Evolutionary conservation across 2,888 invertebrate genomes (phyloP).

Genomic region (Drosophila anomalata): DNA sequence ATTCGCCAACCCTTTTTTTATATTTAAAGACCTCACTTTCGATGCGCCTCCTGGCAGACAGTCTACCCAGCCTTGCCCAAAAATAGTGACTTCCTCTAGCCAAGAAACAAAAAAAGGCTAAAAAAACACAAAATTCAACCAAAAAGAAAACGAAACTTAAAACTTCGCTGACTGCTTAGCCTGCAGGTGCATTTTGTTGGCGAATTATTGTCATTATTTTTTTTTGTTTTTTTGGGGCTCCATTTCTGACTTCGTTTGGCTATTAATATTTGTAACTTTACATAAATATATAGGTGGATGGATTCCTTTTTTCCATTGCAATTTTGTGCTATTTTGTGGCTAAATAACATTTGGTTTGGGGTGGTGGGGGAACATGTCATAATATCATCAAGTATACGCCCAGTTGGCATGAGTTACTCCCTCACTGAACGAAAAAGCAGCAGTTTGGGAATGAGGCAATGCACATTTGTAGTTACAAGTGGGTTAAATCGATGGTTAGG

Average conservation of each 20-base stretch:
- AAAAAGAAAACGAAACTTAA: constrained; percentile 28
- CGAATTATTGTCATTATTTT: constrained; percentile 79
- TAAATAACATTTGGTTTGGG: constrained; percentile 43
- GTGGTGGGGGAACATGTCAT: constrained; percentile 40
- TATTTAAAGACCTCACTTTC: constrained; percentile 41
- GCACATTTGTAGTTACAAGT: constrained; percentile 36
- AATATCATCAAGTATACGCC: constrained; percentile 60
- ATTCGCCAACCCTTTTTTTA: constrained; percentile 70
- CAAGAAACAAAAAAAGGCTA: neutral
- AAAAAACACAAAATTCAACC: constrained; percentile 8
- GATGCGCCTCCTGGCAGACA: constrained; percentile 18
- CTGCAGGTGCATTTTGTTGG: constrained; percentile 77
- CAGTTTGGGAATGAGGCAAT: constrained; percentile 35
- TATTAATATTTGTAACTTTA: constrained; percentile 49
- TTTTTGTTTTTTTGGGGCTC: constrained; percentile 48
- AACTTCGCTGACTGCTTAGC: constrained; percentile 57
- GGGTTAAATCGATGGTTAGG: constrained; percentile 43
- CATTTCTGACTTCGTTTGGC: constrained; percentile 38
- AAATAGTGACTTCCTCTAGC: constrained; percentile 40
- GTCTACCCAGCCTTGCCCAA: constrained; percentile 31
- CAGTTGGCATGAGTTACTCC: constrained; percentile 18
- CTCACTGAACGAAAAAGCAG: constrained; percentile 1
- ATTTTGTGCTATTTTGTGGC: constrained; percentile 55
- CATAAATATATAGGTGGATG: constrained; percentile 39
- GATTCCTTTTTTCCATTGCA: constrained; percentile 38